These are phyloP conservation scores for Neomonachus schauinslandi DNA, from an alignment of 2,113 vertebrate species.

Conservation along the genomic window DNA sequence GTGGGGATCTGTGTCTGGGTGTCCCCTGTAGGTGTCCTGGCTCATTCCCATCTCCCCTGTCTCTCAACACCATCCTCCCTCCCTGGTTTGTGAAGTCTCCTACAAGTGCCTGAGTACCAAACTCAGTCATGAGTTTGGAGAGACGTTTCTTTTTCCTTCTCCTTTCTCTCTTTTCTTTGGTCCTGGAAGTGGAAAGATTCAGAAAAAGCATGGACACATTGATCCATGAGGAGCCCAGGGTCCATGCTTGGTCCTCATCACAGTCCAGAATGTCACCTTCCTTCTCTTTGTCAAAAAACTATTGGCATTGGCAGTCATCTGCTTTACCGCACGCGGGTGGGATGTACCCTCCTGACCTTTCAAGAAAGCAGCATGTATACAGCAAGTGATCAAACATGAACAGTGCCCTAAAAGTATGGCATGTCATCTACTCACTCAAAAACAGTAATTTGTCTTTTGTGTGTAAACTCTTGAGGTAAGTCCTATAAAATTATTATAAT, in stretches of 20 bases:
- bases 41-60: neutral
- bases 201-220: neutral
- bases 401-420: neutral
- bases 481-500: neutral
- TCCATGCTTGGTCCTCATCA: neutral
- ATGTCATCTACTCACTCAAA: neutral
- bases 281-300: neutral
- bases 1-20: fast-evolving
- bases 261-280: neutral
- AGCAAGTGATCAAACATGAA: neutral
- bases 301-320: neutral
- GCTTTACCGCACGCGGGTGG: no score
- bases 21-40: fast-evolving
- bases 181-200: neutral
- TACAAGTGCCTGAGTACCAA: neutral
- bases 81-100: neutral
- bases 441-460: neutral
- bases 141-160: neutral
- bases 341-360: neutral
- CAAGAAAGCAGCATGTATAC: neutral
- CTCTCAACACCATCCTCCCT: neutral
- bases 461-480: neutral
- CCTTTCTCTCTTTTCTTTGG: neutral
- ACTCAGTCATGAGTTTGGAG: neutral
- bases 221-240: neutral